Evolutionary conservation across 2,888 invertebrate genomes (phyloP).

Genomic region (Latheticus oryzae): DNA sequence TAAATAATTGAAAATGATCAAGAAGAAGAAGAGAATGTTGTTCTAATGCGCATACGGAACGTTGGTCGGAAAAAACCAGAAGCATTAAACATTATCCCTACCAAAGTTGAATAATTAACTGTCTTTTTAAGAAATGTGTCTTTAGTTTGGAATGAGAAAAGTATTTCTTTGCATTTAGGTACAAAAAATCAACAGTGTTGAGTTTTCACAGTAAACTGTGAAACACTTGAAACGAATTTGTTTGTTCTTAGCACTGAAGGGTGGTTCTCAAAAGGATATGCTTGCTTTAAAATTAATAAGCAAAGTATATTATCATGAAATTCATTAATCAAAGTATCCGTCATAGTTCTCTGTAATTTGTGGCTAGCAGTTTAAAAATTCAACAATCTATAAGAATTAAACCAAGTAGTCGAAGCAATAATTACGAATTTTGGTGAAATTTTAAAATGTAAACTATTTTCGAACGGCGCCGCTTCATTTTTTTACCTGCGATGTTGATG

Average conservation of each 20-base stretch:
- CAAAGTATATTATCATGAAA: slow-evolving; percentile 33
- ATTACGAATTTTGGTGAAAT: slow-evolving; percentile 57
- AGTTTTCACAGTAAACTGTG: slow-evolving; percentile 40
- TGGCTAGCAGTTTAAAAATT: slow-evolving; percentile 51
- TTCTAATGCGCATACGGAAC: slow-evolving; percentile 49
- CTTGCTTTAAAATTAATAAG: slow-evolving; percentile 28
- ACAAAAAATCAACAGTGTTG: slow-evolving; percentile 37
- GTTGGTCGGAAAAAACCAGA: slow-evolving; percentile 34
- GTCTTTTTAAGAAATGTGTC: slow-evolving; percentile 36
- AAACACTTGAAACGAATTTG: slow-evolving; percentile 29
- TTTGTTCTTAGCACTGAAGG: too few species aligned
- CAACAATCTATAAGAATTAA: slow-evolving; percentile 54
- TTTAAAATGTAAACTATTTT: slow-evolving; percentile 57
- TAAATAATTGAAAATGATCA: slow-evolving; percentile 56
- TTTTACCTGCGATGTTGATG: slow-evolving; percentile 50
- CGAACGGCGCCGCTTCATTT: slow-evolving; percentile 59
- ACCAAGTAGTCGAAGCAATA: slow-evolving; percentile 59
- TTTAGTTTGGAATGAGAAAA: slow-evolving; percentile 5
- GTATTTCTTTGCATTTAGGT: slow-evolving; percentile 14
- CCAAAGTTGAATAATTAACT: slow-evolving; percentile 44
- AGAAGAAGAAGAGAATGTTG: slow-evolving; percentile 53
- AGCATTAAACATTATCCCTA: slow-evolving; percentile 29
- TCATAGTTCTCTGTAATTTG: slow-evolving; percentile 61
- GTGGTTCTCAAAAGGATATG: too few species aligned
- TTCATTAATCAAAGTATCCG: slow-evolving; percentile 61